Evolutionary conservation across 2,113 vertebrate genomes (phyloP), one percentile per base, ranked within the genome.

Genomic region (Chlorodrepanis virens): DNA sequence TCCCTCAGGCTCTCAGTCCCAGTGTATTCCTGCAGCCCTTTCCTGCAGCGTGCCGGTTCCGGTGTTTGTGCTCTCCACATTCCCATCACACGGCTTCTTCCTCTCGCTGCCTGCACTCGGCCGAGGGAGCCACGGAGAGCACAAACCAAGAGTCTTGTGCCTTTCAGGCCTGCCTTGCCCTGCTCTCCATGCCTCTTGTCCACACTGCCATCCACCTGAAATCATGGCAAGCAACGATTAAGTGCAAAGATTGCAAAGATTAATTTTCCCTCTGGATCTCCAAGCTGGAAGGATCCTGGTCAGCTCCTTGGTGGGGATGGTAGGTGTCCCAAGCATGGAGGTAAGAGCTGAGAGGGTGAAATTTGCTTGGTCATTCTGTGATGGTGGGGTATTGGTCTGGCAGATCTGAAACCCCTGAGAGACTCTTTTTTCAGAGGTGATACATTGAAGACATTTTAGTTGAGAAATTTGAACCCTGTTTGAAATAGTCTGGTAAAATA

Each of bases 1-100:
- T 80, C 52, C 64, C 77, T 42, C 45, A 29, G 69, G 60, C 80
- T 89, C 68, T 92, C 72, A 71, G 24, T 71, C 52, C 44, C 40
- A 2, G 44, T 13, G 35, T 47, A 7, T 64, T 86, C 75, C 94
- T 68, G 44, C 83, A 89, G 89, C 83, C 91, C 65, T 71, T 96
- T 95, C 95, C 91, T 95, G 64, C 89, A 37, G 64, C 1, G 2
- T 2, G 1, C 86, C 0, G 1, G 87, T 94, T 96, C 94, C 83
- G 56, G 93, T 65, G 77, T 96, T 97, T 96, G 93, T 97, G 39
- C 89, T 91, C 35, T 19, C 80, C 27, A 1, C 29, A 1, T 28
- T 83, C 49, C 12, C 69, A 47, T 16, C 11, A 0, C 3, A 11
- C 8, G 0, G 64, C 91, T 82, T 19, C 89, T 52, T 97, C 94